Base-by-base conservation (phyloP, 2,888 invertebrate genomes). In the Stenodera caucasica region DNA sequence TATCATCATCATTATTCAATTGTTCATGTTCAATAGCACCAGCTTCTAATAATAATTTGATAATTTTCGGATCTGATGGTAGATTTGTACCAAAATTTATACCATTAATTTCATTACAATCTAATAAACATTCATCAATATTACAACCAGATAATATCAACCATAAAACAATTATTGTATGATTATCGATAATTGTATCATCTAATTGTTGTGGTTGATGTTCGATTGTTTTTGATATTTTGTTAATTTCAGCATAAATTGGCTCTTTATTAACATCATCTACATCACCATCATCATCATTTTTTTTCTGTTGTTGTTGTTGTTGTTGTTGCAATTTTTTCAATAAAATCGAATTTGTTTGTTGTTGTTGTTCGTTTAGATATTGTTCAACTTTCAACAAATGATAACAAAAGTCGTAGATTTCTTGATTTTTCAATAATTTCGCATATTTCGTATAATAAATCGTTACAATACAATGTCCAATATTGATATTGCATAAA, bases 391-490 rank as follows among this genome's bases (percentile, higher is more conserved):
- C 81, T 55, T 86, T 82, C 0, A 88, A 88, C 78, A 90, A 82
- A 73, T 90, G 90, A 68, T 86, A 88, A 1, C 88, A 88, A 65
- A 89, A 88, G 69, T 89, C 87, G 69, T 91, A 89, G 3, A 91
- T 91, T 73, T 90, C 90, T 63, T 90, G 85, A 0, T 90, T 88
- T 61, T 85, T 88, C 40, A 92, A 77, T 29, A 88, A 85, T 54
- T 85, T 83, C 0, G 90, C 89, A 21, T 89, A 85, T 52, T 90
- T 81, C 53, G 90, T 86, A 82, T 93, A 91, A 75, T 90, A 88
- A 88, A 95, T 91, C 18, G 92, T 91, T 40, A 95, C 84, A 78
- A 92, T 91, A 9, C 91, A 91, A 79, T 97, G 96, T 0, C 97
- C 97, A 70, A 94, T 92, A 54, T 88, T 84, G 8, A 92, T 89